These are phyloP conservation scores for Rhinogobius similis DNA, from an alignment of 2,113 vertebrate species.

Conservation along the genomic window DNA sequence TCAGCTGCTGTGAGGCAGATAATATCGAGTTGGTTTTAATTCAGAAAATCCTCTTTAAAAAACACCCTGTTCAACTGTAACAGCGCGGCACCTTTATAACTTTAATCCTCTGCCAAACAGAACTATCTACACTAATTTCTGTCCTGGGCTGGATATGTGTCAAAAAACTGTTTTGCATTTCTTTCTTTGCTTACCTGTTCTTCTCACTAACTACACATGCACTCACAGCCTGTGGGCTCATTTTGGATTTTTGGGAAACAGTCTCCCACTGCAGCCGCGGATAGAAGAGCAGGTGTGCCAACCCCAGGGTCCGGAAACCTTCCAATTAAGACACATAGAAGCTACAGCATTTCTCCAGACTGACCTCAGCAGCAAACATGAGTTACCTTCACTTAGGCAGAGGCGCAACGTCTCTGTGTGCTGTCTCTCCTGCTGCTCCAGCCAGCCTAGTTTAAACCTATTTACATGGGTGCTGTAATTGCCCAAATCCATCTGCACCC, in stretches of 20 bases:
- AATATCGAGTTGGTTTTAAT: conserved; percentile 17
- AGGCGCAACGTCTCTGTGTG: conserved; percentile 44
- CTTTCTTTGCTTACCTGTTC: conserved; percentile 7
- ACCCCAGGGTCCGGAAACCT: conserved; percentile 72
- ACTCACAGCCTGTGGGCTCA: conserved; percentile 49
- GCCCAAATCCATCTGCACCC: conserved; percentile 53
- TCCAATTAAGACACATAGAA: conserved; percentile 81
- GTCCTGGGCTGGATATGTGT: conserved; percentile 28
- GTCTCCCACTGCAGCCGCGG: conserved; percentile 60
- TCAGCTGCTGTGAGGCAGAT: neutral
- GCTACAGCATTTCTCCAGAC: conserved; percentile 61
- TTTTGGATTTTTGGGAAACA: conserved; percentile 65
- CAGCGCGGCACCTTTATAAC: conserved; percentile 28
- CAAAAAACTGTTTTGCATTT: conserved; percentile 4
- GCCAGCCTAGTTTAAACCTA: conserved; percentile 60
- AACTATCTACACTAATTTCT: conserved; percentile 44
- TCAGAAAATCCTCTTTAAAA: conserved; percentile 15
- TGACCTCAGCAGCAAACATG: conserved; percentile 57
- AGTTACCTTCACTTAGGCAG: conserved; percentile 54
- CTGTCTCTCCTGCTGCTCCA: conserved; percentile 50
- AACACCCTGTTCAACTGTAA: conserved; percentile 13
- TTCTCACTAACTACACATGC: conserved; percentile 20
- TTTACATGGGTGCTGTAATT: conserved; percentile 59
- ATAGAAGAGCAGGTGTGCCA: conserved; percentile 78
- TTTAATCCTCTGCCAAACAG: conserved; percentile 48